A percentile compares a stretch with the other conserved stretches of the same genome.
phyloP scores from a whole-genome alignment of 2,797 vertebrate genomes.

The Hylomyscus alleni region DNA sequence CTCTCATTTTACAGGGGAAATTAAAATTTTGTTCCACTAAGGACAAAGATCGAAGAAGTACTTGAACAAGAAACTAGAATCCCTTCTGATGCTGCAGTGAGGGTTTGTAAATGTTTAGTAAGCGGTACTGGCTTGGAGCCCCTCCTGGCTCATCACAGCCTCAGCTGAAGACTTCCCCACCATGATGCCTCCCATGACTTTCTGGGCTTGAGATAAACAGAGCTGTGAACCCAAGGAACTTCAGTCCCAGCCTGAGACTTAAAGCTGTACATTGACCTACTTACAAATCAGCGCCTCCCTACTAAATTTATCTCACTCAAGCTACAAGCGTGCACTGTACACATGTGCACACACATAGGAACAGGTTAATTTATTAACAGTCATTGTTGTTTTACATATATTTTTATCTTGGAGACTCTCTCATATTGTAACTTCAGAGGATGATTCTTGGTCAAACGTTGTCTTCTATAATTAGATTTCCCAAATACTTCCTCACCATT shows the following conservation, averaged over 20 bases:
- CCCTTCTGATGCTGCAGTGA: not conserved
- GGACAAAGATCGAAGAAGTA: not conserved
- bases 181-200: not conserved
- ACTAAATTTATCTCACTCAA: not conserved
- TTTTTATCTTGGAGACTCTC: not conserved
- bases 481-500: not conserved
- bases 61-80: not conserved
- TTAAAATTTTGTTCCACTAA: not conserved
- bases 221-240: not conserved
- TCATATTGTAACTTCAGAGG: not conserved
- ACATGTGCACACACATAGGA: not conserved
- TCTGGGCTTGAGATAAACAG: not conserved
- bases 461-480: not conserved
- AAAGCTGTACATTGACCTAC: slow-evolving; percentile 38
- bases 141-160: accelerated
- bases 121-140: not conserved
- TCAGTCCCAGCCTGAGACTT: not conserved
- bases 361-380: slow-evolving; percentile 15
- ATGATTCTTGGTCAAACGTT: slow-evolving; percentile 32
- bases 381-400: not conserved
- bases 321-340: not conserved
- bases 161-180: not conserved
- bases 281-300: slow-evolving; percentile 25
- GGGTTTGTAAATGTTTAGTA: not conserved
- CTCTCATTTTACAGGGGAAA: not conserved